These are phyloP conservation scores for Drosophila parthenogenetica DNA, from an alignment of 2,888 invertebrate genomes.

Conservation along the genomic window DNA sequence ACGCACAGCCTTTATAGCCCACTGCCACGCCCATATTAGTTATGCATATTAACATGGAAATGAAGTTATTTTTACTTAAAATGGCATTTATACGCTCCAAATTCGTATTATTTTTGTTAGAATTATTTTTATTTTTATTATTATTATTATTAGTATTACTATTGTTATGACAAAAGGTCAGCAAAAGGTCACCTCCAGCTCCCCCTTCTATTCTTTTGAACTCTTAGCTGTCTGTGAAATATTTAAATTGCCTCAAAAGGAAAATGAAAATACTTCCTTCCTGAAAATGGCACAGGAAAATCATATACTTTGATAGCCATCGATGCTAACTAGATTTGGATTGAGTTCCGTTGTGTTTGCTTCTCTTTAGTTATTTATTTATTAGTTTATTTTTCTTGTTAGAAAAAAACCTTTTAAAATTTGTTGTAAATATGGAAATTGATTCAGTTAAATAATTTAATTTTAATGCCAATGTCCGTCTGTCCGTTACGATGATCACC, in stretches of 20 bases:
- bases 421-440: too few species aligned
- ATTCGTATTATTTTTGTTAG: conserved; percentile 51
- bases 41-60: conserved; percentile 62
- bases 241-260: conserved; percentile 28
- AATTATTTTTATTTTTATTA: conserved; percentile 36
- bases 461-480: too few species aligned
- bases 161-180: conserved; percentile 28
- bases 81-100: conserved; percentile 72
- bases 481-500: too few species aligned
- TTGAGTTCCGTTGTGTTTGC: neutral
- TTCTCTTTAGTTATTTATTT: neutral
- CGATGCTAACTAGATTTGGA: neutral
- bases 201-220: neutral
- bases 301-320: conserved; percentile 4
- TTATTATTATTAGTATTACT: conserved; percentile 33
- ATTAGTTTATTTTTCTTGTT: neutral
- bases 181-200: too few species aligned
- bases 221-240: conserved; percentile 8
- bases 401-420: neutral
- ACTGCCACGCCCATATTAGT: conserved; percentile 30
- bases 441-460: too few species aligned
- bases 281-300: neutral
- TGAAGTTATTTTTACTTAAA: conserved; percentile 80
- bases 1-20: conserved; percentile 14
- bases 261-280: conserved; percentile 10